Evolutionary conservation across 2,113 vertebrate genomes (phyloP), one percentile per base, ranked within the genome.

Genomic region (Grammomys surdaster): DNA sequence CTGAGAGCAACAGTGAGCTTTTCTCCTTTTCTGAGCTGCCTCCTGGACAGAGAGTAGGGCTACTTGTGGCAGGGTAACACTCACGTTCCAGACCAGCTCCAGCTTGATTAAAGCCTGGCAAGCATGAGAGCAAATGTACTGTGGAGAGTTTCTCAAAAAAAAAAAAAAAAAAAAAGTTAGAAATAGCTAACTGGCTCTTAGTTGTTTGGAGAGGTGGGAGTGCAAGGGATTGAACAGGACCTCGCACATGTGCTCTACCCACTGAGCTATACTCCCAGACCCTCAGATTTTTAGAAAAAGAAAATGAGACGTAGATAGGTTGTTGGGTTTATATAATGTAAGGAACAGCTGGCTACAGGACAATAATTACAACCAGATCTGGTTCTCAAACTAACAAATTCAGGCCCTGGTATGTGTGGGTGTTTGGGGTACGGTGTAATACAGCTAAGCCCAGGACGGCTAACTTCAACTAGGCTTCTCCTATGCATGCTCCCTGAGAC

Each of bases 281-380:
- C 4, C n/a, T 43, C 14, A 17, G 16, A 75, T 75, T 90, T 87
- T 96, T 81, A 90, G 51, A 88, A 84, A 10, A 90, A 91, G 58
- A 85, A 90, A 67, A 58, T 22, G 9, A 90, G 77, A 46, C 82
- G n/a, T 22, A 65, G 58, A 46, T 60, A 40, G 54, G 90, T 48
- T 69, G 75, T 20, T 0, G 1, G 46, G 54, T 82, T 56, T 67
- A 19, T 73, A 51, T 77, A 65, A 60, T 60, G 48, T 17, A 46
- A 67, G 73, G 28, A 33, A 31, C 3, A 22, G 54, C 40, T 72
- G 58, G 31, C 80, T 81, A 82, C 20, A 82, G 75, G 70, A 80
- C 1, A 33, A 58, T 63, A 17, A 87, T 43, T 43, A 54, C 24
- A 36, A 40, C 75, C 2, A 65, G 51, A 84, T 65, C 9, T 85